phyloP scores from a whole-genome alignment of 2,888 invertebrate genomes.

The Erannis defoliaria region DNA sequence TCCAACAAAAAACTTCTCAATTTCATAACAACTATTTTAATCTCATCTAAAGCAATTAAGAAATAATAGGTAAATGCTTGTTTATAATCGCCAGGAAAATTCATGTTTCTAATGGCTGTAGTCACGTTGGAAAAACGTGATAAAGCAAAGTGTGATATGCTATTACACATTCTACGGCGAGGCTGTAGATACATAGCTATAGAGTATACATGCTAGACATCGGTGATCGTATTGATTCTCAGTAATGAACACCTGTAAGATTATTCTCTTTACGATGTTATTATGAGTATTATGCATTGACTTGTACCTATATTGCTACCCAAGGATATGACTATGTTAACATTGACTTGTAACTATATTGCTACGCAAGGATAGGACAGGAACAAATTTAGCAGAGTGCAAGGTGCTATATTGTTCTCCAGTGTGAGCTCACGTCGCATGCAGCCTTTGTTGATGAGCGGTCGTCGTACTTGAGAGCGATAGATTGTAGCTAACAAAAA shows the following conservation, averaged over 20 bases:
- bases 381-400: too few relatives aligned
- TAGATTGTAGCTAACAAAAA: too few relatives aligned
- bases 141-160: conserved; percentile 29
- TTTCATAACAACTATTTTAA: neutral
- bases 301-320: too few relatives aligned
- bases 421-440: too few relatives aligned
- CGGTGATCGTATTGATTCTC: conserved; percentile 43
- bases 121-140: conserved; percentile 57
- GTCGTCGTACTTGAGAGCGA: too few relatives aligned
- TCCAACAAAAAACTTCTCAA: too few relatives aligned
- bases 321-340: too few relatives aligned
- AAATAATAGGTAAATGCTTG: neutral
- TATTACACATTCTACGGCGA: conserved; percentile 22
- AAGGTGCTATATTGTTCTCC: too few relatives aligned
- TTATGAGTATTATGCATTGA: conserved; percentile 18
- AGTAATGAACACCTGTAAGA: conserved; percentile 29
- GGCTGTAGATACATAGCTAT: conserved; percentile 13
- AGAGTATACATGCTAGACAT: neutral
- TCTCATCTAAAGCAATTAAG: neutral
- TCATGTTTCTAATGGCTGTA: neutral
- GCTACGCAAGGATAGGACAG: too few relatives aligned
- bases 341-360: too few relatives aligned
- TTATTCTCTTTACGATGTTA: conserved; percentile 45
- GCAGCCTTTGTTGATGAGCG: too few relatives aligned
- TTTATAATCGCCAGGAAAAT: conserved; percentile 33